Percentiles rank a stretch among this genome's conserved stretches.
Evolutionary conservation across 2,113 vertebrate species (phyloP).

Genomic region (Apteryx mantelli): DNA sequence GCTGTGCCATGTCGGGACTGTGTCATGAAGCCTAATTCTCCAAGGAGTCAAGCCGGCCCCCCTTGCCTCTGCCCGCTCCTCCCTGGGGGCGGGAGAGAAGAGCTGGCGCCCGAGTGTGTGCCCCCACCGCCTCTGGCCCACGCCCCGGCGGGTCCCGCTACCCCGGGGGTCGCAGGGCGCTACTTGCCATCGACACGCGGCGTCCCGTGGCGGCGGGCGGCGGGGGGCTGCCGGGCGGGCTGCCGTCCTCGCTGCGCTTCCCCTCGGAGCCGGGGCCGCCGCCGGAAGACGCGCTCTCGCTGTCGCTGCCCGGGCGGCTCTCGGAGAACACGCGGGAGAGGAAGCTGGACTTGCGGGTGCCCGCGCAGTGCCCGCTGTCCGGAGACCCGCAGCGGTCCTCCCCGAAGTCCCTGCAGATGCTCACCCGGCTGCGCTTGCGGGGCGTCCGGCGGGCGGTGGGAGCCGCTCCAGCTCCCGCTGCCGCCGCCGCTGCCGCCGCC

Average conservation of each 20-base stretch:
- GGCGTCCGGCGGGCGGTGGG: neutral
- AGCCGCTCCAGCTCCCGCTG: slow-evolving; percentile 65
- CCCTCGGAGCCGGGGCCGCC: slow-evolving; percentile 75
- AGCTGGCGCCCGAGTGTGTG: too few relatives aligned
- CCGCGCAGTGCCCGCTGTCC: slow-evolving; percentile 77
- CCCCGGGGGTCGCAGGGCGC: neutral
- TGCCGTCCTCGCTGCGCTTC: slow-evolving; percentile 74
- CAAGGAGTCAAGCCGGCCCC: neutral
- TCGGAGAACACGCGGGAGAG: slow-evolving; percentile 85
- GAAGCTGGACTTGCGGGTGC: slow-evolving; percentile 84
- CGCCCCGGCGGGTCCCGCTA: neutral
- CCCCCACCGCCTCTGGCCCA: too few relatives aligned
- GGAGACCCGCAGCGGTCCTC: slow-evolving; percentile 79
- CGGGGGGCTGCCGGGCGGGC: slow-evolving; percentile 76
- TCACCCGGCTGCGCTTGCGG: slow-evolving; percentile 78
- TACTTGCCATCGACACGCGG: slow-evolving; percentile 93
- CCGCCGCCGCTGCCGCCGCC: slow-evolving; percentile 72
- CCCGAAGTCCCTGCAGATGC: slow-evolving; percentile 77
- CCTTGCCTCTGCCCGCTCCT: neutral
- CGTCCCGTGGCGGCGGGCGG: slow-evolving; percentile 73
- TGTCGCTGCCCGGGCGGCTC: slow-evolving; percentile 72
- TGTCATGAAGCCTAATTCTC: neutral
- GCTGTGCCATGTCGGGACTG: neutral
- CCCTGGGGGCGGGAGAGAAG: neutral
- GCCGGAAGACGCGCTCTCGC: slow-evolving; percentile 77